These are phyloP conservation scores for Gymnodraco acuticeps DNA, from an alignment of 2,797 vertebrate genomes.

Conservation along the genomic window DNA sequence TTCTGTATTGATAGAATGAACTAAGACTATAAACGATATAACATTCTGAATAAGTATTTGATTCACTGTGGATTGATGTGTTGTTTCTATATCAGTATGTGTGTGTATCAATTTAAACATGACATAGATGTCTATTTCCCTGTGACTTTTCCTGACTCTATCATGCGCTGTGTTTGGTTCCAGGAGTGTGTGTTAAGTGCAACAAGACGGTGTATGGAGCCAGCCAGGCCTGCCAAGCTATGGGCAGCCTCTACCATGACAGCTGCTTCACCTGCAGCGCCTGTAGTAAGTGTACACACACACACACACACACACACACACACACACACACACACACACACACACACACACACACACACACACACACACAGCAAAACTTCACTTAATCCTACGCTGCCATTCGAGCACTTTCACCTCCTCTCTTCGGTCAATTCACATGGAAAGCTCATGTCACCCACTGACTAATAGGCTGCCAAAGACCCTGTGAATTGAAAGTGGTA, in stretches of 20 bases:
- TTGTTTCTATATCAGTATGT: neutral
- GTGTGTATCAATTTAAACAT: neutral
- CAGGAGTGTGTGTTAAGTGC: slow-evolving; percentile 95
- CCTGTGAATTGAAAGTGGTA: slow-evolving; percentile 49
- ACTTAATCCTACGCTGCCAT: slow-evolving; percentile 6
- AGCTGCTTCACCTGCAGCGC: slow-evolving; percentile 96
- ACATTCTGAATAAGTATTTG: neutral
- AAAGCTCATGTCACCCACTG: slow-evolving; percentile 31
- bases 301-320: slow-evolving; percentile 29
- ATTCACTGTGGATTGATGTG: neutral
- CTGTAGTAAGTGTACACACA: slow-evolving; percentile 90
- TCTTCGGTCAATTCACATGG: neutral
- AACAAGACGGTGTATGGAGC: slow-evolving; percentile 93
- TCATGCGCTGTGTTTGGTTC: slow-evolving; percentile 52
- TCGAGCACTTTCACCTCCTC: slow-evolving; percentile 21
- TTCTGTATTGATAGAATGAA: slow-evolving; percentile 18
- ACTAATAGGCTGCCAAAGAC: slow-evolving; percentile 41
- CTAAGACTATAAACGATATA: neutral
- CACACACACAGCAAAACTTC: slow-evolving; percentile 4
- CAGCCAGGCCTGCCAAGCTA: slow-evolving; percentile 95
- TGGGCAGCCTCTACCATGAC: slow-evolving; percentile 97
- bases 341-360: slow-evolving; percentile 35
- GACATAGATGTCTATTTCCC: neutral
- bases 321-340: slow-evolving; percentile 20
- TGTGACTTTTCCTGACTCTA: slow-evolving; percentile 27